Base-by-base conservation (phyloP, 2,888 invertebrate species). In the Athetis lepigone region DNA sequence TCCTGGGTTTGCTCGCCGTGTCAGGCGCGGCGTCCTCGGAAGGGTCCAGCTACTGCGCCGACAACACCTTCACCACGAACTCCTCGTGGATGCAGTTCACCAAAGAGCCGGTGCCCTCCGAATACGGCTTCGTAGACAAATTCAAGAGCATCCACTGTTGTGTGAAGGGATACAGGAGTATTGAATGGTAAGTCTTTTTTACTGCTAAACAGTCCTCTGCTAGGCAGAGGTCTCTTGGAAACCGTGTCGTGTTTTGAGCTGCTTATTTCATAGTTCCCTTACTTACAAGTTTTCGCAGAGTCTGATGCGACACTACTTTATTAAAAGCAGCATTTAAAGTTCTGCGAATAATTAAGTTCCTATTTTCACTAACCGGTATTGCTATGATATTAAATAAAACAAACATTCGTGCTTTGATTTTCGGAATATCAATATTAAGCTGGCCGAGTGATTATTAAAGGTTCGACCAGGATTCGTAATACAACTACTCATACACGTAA, bases 131-230 rank as follows among this genome's bases (percentile, higher is more conserved):
- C 78, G 95, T 96, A 63, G 96, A 96, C 62, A 95, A 96, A 68
- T 97, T 97, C 92, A 97, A 97, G 88, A 97, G 97, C 70, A 95
- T 97, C 46, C 97, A 97, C 86, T 97, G 97, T 90, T 97, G 97
- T 86, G 96, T 97, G 56, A 96, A 96, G 82, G 97, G 97, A 70
- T 97, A 97, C 86, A 93, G 97, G 69, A 97, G 97, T 88, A 97
- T 97, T 79, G 97, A 97, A 95, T 97, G 97, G 97, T 97, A 82
- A 96, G 97, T 95, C 18, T 40, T 21, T 1, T 39, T 29, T 36
- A n/a, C 46, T 19, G 0, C 13, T 18, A 4, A 19, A 1, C 4
- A 11, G 5, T 60, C 5, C 27, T 33, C 37, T 43, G 1, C 6
- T 49, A 1, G 4, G 50, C 8, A 23, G 36, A 19, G 0, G 11